Evolutionary conservation across 2,113 vertebrate species (phyloP).

Genomic region (Nothoprocta pentlandii): DNA sequence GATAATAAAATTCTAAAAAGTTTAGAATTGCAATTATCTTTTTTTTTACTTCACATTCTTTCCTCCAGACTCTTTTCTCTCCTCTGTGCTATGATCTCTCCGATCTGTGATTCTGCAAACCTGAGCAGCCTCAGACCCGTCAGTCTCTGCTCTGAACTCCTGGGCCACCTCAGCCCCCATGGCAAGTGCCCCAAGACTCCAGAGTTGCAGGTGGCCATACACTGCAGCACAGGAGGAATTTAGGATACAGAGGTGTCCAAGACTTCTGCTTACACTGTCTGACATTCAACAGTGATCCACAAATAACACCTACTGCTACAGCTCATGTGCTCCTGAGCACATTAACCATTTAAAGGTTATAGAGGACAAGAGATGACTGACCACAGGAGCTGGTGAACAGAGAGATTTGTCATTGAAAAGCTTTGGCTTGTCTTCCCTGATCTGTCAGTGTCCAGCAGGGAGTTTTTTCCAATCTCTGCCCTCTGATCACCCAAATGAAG

Average conservation of each 20-base stretch:
- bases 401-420: neutral
- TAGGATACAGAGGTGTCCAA: neutral
- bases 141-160: neutral
- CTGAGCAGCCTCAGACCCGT: neutral
- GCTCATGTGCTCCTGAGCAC: neutral
- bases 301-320: fast-evolving
- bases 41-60: neutral
- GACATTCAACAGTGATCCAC: neutral
- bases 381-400: neutral
- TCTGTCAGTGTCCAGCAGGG: neutral
- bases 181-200: neutral
- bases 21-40: neutral
- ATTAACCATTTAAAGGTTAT: fast-evolving
- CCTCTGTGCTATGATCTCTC: neutral
- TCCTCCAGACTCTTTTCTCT: neutral
- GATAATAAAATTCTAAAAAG: neutral
- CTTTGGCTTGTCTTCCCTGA: neutral
- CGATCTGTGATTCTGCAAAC: neutral
- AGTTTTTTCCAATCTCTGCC: neutral
- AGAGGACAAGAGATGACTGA: fast-evolving
- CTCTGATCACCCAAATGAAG: neutral
- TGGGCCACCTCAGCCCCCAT: fast-evolving
- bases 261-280: neutral
- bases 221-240: neutral
- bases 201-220: neutral